Base-by-base conservation (phyloP, 2,113 vertebrate species). In the Nibea coibor region DNA sequence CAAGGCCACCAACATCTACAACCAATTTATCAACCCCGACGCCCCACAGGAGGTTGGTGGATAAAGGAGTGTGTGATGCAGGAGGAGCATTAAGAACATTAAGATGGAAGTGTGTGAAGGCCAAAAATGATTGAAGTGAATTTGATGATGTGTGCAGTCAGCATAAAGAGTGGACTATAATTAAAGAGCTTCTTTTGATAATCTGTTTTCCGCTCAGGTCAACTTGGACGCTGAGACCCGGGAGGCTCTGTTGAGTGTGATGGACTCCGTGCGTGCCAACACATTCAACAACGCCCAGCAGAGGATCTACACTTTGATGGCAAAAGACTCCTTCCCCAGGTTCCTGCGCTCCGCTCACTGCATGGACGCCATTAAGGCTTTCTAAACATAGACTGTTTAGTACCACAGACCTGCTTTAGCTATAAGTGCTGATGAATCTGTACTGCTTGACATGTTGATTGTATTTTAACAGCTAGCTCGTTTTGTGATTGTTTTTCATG, bases 151-250 rank as follows among this genome's bases (percentile, higher is more conserved):
- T 7, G 10, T 54, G 24, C 50, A 47, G 22, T 20, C 9, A 31
- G 48, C 22, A 31, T 28, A 0, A 53, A 39, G 35, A 35, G 35
- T 35, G 35, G 35, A n/a, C 12, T 45, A 11, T 19, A 10, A 48
- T 9, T 12, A n/a, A 58, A 16, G 22, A 67, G 53, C 48, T 2
- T 62, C 0, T 68, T 47, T 35, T 65, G 7, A 68, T 14, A 4
- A 17, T 45, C 54, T 47, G 4, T 80, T 86, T 56, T 9, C 5
- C 16, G 17, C 16, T 51, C 22, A 98, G 97, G 97, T 98, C 68
- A 98, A 98, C 88, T 94, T 98, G 92, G 97, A 98, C 75, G 96
- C 97, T 66, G 96, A 97, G 87, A 97, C 97, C 63, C 96, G 96
- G 24, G 96, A 95, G 35, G 89, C 86, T 56, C 95, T 98, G 10